Evolutionary conservation across 2,888 invertebrate genomes (phyloP), one percentile per base, ranked within the genome.

Genomic region (Hirtodrosophila cameraria): DNA sequence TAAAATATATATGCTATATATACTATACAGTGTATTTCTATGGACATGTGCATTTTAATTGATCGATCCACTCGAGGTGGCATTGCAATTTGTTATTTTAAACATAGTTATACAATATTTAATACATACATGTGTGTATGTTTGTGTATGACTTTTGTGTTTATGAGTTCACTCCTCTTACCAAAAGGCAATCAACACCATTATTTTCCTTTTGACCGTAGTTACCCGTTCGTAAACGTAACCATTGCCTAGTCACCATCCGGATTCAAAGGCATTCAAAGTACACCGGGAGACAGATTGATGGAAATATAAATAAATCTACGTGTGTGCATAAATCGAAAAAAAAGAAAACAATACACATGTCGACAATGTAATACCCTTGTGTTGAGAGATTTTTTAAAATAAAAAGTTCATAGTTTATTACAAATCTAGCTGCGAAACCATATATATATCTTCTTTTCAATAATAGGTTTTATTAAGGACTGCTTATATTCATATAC

Each of bases 101-200:
- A 43, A 31, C 11, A 31, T 11, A 31, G 23, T 11, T 12, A 12
- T 25, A 25, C 23, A 31, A 28, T 7, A 13, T 42, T 5, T 9
- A 30, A 12, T 16, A n/a, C 20, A 23, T 30, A 28, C 13, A 11
- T 11, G 3, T 23, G 1, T 11, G 25, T 33, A 8, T 15, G 9
- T 31, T 15, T 23, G 27, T 30, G 20, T 28, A 13, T 45, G n/a
- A 16, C 6, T 38, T 49, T 38, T 36, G 11, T 36, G n/a, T 20
- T 50, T 30, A 27, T 45, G 43, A 33, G 33, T 42, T 50, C 31
- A 58, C 42, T 61, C 49, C 42, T 27, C 49, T 50, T 33, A 11
- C n/a, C 31, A 25, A 61, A 61, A 61, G 49, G 35, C 42, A 39
- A 39, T 62, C 45, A 60, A 50, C 60, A 49, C 33, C 41, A 57